phyloP scores from a whole-genome alignment of 2,113 vertebrate genomes.

The Tyrannus savana region DNA sequence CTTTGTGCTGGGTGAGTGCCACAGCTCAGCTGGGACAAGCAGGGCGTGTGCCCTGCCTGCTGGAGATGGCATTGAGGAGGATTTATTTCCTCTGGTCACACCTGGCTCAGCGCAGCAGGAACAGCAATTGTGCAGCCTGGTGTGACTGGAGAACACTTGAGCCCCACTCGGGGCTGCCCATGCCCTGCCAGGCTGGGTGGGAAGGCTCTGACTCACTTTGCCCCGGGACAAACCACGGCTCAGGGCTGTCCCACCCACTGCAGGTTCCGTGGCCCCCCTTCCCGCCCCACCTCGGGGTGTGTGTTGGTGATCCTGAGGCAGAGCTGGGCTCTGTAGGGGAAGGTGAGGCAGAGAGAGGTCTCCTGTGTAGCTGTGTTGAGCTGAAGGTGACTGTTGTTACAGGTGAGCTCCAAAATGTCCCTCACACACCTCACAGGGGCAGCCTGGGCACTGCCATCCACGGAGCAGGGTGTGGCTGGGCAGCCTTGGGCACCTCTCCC shows the following conservation, averaged over 20 bases:
- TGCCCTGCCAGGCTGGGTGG: neutral
- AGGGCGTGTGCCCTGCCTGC: neutral
- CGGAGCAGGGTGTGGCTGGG: neutral
- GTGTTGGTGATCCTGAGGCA: rapidly evolving
- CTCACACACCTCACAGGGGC: neutral
- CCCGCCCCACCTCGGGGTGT: neutral
- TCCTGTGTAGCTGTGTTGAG: neutral
- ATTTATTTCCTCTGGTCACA: neutral
- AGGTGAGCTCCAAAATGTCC: neutral
- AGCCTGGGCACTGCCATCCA: neutral
- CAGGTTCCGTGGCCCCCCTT: neutral
- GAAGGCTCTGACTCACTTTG: neutral
- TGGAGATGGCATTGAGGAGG: neutral
- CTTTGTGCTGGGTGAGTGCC: neutral
- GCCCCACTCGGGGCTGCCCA: neutral
- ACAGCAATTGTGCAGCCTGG: too few relatives aligned
- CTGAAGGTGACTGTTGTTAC: neutral
- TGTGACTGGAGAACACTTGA: neutral
- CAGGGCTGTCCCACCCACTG: neutral
- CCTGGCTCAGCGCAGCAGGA: neutral
- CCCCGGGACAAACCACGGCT: neutral
- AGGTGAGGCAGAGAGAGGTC: neutral
- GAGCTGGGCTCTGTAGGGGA: neutral
- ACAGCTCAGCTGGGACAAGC: neutral
- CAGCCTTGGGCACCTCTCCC: neutral